Evolutionary conservation across 2,113 vertebrate genomes (phyloP).

Genomic region (Tonatia bakeri): DNA sequence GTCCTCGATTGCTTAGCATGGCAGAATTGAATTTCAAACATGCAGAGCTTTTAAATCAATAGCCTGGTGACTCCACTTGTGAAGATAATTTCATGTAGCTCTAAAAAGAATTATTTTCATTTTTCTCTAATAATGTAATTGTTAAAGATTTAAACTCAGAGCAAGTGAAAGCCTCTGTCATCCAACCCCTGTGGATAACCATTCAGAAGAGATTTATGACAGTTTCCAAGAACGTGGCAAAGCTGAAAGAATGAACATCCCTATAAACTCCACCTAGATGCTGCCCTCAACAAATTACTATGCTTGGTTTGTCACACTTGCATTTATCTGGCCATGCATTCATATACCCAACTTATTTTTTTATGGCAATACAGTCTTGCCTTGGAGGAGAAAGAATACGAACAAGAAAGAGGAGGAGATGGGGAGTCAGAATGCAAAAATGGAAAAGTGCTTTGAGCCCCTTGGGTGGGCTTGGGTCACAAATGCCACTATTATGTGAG

Average conservation of each 20-base stretch:
- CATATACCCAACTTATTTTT: neutral
- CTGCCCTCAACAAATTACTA: neutral
- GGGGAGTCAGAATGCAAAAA: neutral
- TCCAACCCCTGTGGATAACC: neutral
- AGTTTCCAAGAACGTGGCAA: neutral
- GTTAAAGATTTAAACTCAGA: neutral
- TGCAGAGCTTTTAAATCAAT: neutral
- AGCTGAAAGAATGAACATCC: neutral
- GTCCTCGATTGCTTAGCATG: neutral
- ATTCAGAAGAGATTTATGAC: neutral
- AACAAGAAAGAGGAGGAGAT: neutral
- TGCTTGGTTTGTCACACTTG: neutral
- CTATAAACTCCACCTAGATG: neutral
- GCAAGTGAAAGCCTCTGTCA: neutral
- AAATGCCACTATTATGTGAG: neutral
- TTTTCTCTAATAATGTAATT: constrained; percentile 11
- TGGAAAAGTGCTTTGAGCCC: neutral
- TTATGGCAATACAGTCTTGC: neutral
- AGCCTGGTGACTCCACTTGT: neutral
- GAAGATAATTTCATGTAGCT: neutral
- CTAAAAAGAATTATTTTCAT: neutral
- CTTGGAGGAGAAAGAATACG: neutral
- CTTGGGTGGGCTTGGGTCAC: neutral
- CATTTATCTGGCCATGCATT: neutral
- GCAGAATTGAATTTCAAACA: neutral